phyloP scores from a whole-genome alignment of 2,113 vertebrate species.

The Pangasianodon gigas region DNA sequence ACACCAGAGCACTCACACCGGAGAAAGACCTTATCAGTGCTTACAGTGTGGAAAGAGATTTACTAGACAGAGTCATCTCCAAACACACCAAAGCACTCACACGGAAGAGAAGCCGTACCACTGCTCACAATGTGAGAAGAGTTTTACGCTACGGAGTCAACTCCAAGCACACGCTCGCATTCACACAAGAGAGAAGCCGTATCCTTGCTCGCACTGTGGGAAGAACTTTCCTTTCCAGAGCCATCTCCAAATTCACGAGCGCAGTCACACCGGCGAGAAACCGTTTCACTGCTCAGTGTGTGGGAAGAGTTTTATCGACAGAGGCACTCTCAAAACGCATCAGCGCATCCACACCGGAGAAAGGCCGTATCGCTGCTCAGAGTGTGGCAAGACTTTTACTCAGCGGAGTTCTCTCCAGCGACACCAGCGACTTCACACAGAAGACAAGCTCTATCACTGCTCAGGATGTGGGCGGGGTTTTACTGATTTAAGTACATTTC shows the following conservation, averaged over 20 bases:
- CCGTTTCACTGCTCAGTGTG: background rate
- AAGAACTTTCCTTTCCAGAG: background rate
- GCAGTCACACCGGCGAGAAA: background rate
- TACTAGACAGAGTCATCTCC: background rate
- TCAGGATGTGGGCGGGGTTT: background rate
- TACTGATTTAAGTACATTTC: background rate
- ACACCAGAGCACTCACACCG: conserved; percentile 10
- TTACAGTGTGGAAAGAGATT: conserved; percentile 3
- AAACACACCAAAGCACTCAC: conserved; percentile 5
- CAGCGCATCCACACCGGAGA: conserved; percentile 2
- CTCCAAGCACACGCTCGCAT: background rate
- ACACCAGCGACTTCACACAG: background rate
- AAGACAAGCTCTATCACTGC: background rate
- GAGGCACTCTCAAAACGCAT: background rate
- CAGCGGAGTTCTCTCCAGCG: background rate
- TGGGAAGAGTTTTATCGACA: background rate
- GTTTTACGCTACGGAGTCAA: background rate
- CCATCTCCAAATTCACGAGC: background rate
- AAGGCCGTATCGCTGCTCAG: background rate
- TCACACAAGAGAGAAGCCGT: conserved; percentile 1
- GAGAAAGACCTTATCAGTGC: conserved; percentile 14
- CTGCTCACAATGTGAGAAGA: background rate
- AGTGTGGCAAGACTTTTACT: background rate
- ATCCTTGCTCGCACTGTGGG: background rate
- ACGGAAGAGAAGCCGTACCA: background rate